Conservation (phyloP, 2,797 vertebrate genomes). For the Brotula barbata region DNA sequence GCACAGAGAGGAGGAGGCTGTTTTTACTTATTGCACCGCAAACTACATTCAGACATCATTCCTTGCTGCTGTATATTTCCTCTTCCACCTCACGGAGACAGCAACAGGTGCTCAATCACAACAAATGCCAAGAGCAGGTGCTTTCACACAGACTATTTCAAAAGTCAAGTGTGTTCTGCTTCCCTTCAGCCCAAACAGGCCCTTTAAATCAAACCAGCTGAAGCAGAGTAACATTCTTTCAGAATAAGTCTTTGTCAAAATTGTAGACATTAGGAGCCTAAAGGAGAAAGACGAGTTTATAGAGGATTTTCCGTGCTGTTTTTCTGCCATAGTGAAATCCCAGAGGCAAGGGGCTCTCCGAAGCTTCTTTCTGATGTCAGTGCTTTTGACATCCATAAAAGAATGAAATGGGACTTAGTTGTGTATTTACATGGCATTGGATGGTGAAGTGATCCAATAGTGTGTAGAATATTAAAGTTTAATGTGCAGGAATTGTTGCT, state of each 20-base stretch:
- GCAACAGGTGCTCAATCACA: conserved; percentile 59
- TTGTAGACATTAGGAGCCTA: conserved; percentile 15
- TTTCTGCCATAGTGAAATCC: conserved; percentile 22
- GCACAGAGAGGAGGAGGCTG: conserved; percentile 8
- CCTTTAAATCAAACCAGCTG: conserved; percentile 47
- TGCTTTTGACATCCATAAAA: conserved; percentile 22
- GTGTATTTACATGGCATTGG: conserved; percentile 21
- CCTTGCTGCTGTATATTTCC: conserved; percentile 30
- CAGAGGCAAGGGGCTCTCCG: conserved; percentile 9
- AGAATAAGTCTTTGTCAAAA: conserved; percentile 41
- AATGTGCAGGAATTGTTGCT: neutral
- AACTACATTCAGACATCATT: conserved; percentile 55
- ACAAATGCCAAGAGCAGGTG: conserved; percentile 47
- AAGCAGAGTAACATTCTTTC: conserved; percentile 26
- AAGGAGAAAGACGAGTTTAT: conserved; percentile 16
- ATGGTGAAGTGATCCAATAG: too few species aligned
- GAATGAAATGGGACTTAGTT: conserved; percentile 12
- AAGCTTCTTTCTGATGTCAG: conserved; percentile 28
- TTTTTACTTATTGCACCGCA: conserved; percentile 39
- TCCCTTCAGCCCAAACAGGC: conserved; percentile 17
- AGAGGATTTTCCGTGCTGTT: conserved; percentile 18
- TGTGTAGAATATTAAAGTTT: conserved; percentile 1
- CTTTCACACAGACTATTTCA: conserved; percentile 44
- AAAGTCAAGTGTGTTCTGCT: conserved; percentile 29
- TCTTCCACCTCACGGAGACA: conserved; percentile 18